Percentiles rank a stretch among this genome's conserved stretches.
phyloP scores from a whole-genome alignment of 2,113 vertebrate species.

The Myodes glareolus region DNA sequence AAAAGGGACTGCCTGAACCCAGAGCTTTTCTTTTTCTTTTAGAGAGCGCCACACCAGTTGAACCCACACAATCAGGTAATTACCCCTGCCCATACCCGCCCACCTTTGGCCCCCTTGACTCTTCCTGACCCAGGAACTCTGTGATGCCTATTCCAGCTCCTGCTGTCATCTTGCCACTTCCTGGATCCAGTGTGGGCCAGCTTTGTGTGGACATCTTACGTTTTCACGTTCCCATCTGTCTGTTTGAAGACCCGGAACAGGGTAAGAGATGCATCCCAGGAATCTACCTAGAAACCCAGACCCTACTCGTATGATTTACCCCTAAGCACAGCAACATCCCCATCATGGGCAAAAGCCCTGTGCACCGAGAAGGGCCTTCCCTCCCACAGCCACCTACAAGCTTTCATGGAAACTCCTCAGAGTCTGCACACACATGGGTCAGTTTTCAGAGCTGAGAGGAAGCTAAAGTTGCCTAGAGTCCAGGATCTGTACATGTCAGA shows the following conservation, averaged over 20 bases:
- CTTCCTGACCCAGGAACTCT: neutral
- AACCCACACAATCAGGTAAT: neutral
- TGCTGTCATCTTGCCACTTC: conserved; percentile 65
- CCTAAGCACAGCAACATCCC: neutral
- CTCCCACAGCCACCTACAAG: neutral
- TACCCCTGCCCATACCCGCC: no score
- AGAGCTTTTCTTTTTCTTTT: conserved; percentile 33
- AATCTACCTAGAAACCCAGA: neutral
- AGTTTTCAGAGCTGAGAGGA: neutral
- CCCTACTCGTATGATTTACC: no score
- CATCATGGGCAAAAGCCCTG: neutral
- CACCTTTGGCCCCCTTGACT: neutral
- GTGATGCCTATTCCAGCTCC: conserved; percentile 50
- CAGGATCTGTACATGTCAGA: neutral
- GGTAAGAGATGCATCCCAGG: conserved; percentile 72
- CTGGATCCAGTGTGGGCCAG: conserved; percentile 18
- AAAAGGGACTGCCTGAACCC: neutral
- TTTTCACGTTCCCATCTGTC: neutral
- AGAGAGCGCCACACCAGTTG: neutral
- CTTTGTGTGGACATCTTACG: conserved; percentile 74
- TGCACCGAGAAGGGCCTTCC: fast-evolving
- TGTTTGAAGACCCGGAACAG: conserved; percentile 83
- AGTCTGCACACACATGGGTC: neutral
- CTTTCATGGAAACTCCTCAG: neutral
- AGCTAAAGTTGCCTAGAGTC: neutral